Evolutionary conservation across 1,140 invertebrate species (phyloP).

Genomic region (Lamellibrachia luymesi): DNA sequence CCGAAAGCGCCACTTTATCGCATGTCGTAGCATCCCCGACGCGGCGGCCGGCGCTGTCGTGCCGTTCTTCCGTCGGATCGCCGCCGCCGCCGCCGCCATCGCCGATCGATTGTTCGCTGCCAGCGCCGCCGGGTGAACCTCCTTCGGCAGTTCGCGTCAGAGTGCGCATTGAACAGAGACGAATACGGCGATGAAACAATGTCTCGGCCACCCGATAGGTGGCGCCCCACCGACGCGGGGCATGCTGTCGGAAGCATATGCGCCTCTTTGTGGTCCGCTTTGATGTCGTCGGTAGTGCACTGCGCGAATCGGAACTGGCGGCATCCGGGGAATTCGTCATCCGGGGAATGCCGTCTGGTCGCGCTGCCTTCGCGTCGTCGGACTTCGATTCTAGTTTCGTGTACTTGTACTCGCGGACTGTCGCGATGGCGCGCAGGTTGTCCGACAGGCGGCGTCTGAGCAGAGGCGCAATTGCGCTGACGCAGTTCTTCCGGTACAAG

Average conservation of each 20-base stretch:
- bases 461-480: conserved; percentile 16
- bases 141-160: background rate
- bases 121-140: conserved; percentile 18
- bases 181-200: conserved; percentile 24
- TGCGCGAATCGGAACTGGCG: conserved; percentile 15
- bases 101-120: background rate
- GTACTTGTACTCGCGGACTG: conserved; percentile 14
- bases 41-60: background rate
- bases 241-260: background rate
- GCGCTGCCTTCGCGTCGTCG: background rate
- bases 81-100: conserved; percentile 16
- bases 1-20: background rate
- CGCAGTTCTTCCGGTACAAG: background rate
- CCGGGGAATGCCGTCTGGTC: background rate
- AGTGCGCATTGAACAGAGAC: background rate
- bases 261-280: background rate
- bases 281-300: conserved; percentile 51
- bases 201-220: conserved; percentile 16
- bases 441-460: background rate
- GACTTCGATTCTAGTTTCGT: background rate
- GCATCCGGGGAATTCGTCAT: background rate
- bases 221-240: conserved; percentile 25
- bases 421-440: conserved; percentile 2
- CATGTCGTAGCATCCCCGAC: background rate
- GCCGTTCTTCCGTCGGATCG: background rate